Conservation (phyloP, 2,113 vertebrate genomes). For the Clarias macrocephalus region DNA sequence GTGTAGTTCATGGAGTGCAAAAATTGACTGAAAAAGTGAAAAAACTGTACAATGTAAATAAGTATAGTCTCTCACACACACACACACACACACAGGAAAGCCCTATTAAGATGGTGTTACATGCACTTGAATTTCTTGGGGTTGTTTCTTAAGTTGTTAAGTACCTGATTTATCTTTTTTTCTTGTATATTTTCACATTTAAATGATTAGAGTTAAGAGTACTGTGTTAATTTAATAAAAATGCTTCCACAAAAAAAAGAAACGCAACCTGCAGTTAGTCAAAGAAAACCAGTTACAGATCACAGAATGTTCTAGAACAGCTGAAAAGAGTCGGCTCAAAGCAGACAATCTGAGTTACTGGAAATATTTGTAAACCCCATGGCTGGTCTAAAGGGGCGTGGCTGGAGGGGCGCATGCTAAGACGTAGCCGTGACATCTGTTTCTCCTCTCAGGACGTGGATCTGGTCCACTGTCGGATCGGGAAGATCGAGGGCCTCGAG, state of each 20-base stretch:
- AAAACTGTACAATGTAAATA: not conserved
- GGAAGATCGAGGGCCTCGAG: slow-evolving; percentile 94
- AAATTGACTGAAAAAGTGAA: not conserved
- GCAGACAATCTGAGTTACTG: not conserved
- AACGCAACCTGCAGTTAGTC: slow-evolving; percentile 78
- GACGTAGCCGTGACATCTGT: not conserved
- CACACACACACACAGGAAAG: too few species aligned
- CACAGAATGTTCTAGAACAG: too few species aligned
- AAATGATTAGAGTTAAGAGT: not conserved
- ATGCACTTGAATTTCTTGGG: not conserved
- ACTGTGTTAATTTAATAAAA: not conserved
- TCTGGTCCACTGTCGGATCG: slow-evolving; percentile 95
- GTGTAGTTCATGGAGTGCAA: not conserved
- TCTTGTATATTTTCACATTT: too few species aligned
- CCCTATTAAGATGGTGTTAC: not conserved
- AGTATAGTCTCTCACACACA: not conserved
- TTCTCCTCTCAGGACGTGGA: slow-evolving; percentile 85
- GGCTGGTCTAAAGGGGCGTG: not conserved
- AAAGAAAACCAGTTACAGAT: not conserved
- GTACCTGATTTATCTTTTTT: too few species aligned
- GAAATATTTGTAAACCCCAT: not conserved
- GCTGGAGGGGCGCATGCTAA: not conserved
- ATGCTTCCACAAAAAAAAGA: not conserved
- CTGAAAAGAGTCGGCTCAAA: not conserved
- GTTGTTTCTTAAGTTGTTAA: not conserved